phyloP scores from a whole-genome alignment of 2,888 invertebrate genomes.

The Dynastes maya region DNA sequence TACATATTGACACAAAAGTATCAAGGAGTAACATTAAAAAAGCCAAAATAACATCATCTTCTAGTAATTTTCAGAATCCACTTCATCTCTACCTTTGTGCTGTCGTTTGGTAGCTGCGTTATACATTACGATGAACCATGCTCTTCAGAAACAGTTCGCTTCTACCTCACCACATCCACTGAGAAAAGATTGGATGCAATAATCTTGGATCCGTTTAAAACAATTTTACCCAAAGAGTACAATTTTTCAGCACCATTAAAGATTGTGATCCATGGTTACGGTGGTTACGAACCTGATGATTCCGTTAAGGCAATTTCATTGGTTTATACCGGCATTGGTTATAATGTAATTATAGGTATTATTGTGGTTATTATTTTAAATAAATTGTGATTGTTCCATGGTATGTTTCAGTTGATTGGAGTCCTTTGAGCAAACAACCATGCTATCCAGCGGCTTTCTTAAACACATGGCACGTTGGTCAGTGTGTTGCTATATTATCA shows the following conservation, averaged over 20 bases:
- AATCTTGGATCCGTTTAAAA: slow-evolving; percentile 63
- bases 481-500: slow-evolving; percentile 73
- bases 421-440: slow-evolving; percentile 70
- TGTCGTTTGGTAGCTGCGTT: slow-evolving; percentile 60
- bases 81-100: slow-evolving; percentile 43
- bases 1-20: no score
- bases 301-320: slow-evolving; percentile 65
- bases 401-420: slow-evolving; percentile 72
- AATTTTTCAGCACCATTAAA: slow-evolving; percentile 61
- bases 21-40: not conserved
- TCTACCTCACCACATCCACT: slow-evolving; percentile 62
- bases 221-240: slow-evolving; percentile 61
- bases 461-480: slow-evolving; percentile 75
- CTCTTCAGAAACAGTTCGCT: slow-evolving; percentile 64
- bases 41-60: slow-evolving; percentile 23
- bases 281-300: slow-evolving; percentile 66
- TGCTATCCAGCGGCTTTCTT: slow-evolving; percentile 75
- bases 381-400: not conserved
- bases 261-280: slow-evolving; percentile 70
- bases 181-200: slow-evolving; percentile 55
- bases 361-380: not conserved
- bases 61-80: slow-evolving; percentile 45
- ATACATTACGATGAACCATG: slow-evolving; percentile 68
- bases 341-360: slow-evolving; percentile 65
- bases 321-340: slow-evolving; percentile 64